Evolutionary conservation across 2,113 vertebrate species (phyloP).

Genomic region (Elanoides forficatus): DNA sequence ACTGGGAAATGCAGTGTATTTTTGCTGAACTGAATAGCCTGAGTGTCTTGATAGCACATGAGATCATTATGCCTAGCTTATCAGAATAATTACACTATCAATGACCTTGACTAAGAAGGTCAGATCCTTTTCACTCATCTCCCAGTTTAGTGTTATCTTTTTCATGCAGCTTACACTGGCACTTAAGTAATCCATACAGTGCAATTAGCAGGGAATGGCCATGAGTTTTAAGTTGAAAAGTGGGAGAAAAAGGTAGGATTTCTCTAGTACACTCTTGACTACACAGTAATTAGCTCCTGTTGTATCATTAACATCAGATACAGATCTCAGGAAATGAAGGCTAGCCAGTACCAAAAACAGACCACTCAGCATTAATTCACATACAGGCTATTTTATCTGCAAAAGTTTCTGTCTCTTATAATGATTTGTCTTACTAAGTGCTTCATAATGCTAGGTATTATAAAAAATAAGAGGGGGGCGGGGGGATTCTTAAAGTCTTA

Average conservation of each 20-base stretch:
- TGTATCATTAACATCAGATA: neutral
- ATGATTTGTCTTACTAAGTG: neutral
- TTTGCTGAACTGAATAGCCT: conserved; percentile 6
- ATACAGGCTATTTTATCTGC: neutral
- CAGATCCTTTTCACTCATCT: conserved; percentile 63
- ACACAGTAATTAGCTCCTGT: neutral
- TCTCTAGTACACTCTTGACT: neutral
- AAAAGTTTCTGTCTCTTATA: neutral
- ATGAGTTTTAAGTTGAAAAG: conserved; percentile 36
- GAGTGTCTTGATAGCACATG: conserved; percentile 23
- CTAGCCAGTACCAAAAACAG: neutral
- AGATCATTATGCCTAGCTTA: conserved; percentile 40
- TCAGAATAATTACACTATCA: conserved; percentile 70
- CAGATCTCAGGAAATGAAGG: neutral
- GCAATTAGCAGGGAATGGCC: conserved; percentile 61
- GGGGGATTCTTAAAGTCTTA: neutral
- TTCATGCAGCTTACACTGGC: conserved; percentile 25
- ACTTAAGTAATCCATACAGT: conserved; percentile 60
- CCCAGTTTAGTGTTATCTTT: conserved; percentile 68
- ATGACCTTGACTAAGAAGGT: conserved; percentile 65
- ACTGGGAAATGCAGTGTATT: neutral
- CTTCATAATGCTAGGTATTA: neutral
- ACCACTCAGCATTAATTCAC: neutral
- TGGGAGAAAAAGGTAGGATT: conserved; percentile 3
- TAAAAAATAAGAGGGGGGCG: neutral